These are phyloP conservation scores for Istiophorus platypterus DNA, from an alignment of 2,113 vertebrate genomes.

Conservation along the genomic window DNA sequence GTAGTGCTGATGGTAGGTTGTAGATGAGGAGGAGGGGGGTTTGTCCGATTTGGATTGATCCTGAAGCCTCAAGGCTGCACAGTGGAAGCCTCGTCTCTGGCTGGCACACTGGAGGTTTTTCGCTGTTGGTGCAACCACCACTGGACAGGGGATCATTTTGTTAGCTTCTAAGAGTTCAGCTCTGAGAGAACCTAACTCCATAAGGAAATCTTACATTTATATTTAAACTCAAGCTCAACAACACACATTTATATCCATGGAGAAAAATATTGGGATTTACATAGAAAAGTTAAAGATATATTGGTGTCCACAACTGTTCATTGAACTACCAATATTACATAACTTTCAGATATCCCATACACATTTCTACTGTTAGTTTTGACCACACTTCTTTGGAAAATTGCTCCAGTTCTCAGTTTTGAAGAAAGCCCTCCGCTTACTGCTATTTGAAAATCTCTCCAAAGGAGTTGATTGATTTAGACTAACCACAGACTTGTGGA, in stretches of 20 bases:
- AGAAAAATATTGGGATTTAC: too few species aligned
- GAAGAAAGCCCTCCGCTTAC: background rate
- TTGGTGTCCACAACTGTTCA: too few species aligned
- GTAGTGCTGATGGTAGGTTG: constrained; percentile 70
- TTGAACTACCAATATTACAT: too few species aligned
- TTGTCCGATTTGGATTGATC: constrained; percentile 77
- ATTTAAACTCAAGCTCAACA: background rate
- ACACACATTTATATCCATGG: background rate
- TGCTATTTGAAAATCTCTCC: background rate
- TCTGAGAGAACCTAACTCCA: background rate
- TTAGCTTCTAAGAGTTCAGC: background rate
- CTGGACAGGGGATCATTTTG: constrained; percentile 30
- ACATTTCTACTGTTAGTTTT: too few species aligned
- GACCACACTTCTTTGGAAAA: background rate
- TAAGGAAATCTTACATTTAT: background rate
- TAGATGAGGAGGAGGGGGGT: constrained; percentile 42
- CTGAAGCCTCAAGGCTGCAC: constrained; percentile 67
- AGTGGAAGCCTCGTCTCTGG: constrained; percentile 69
- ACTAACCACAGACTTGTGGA: too few species aligned
- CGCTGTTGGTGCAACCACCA: constrained; percentile 54
- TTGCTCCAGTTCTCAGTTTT: background rate
- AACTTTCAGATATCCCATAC: background rate
- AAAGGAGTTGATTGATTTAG: too few species aligned
- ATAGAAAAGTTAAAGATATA: too few species aligned
- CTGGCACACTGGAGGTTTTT: constrained; percentile 35